Percentiles rank a stretch among this genome's conserved stretches.
phyloP scores from a whole-genome alignment of 2,113 vertebrate species.

The Clarias gariepinus region DNA sequence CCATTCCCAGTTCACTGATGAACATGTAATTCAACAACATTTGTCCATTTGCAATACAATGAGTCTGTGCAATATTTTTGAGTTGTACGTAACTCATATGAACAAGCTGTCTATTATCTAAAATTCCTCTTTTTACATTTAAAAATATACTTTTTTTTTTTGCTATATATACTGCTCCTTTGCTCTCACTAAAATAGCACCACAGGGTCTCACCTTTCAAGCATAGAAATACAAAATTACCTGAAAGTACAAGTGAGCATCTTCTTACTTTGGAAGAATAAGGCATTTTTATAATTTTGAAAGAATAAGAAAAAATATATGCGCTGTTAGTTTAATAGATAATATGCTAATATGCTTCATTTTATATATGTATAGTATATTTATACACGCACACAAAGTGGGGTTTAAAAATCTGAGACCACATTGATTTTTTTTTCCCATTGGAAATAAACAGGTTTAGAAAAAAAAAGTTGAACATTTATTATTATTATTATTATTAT shows the following conservation, averaged over 20 bases:
- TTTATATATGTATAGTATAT: no score
- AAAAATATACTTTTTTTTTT: slow-evolving; percentile 81
- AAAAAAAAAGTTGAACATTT: background rate
- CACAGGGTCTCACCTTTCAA: slow-evolving; percentile 91
- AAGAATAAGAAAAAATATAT: slow-evolving; percentile 80
- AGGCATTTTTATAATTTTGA: slow-evolving; percentile 87
- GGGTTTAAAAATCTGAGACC: background rate
- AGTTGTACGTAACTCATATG: slow-evolving; percentile 82
- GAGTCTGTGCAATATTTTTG: slow-evolving; percentile 82
- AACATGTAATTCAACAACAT: slow-evolving; percentile 65
- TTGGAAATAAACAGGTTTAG: background rate
- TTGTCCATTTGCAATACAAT: slow-evolving; percentile 53
- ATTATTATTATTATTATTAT: no score
- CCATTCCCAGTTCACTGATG: slow-evolving; percentile 62
- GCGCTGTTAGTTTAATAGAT: slow-evolving; percentile 74
- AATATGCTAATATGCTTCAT: slow-evolving; percentile 57
- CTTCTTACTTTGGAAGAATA: slow-evolving; percentile 83
- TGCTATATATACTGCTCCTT: slow-evolving; percentile 76
- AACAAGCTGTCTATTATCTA: slow-evolving; percentile 71
- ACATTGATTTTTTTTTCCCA: background rate
- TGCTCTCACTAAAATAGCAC: slow-evolving; percentile 87
- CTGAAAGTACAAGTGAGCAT: slow-evolving; percentile 81
- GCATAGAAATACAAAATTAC: slow-evolving; percentile 82
- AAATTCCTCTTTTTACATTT: slow-evolving; percentile 85
- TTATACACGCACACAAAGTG: background rate